These are phyloP conservation scores for Lepidonotus clava DNA, from an alignment of 2,888 invertebrate species.

Conservation along the genomic window DNA sequence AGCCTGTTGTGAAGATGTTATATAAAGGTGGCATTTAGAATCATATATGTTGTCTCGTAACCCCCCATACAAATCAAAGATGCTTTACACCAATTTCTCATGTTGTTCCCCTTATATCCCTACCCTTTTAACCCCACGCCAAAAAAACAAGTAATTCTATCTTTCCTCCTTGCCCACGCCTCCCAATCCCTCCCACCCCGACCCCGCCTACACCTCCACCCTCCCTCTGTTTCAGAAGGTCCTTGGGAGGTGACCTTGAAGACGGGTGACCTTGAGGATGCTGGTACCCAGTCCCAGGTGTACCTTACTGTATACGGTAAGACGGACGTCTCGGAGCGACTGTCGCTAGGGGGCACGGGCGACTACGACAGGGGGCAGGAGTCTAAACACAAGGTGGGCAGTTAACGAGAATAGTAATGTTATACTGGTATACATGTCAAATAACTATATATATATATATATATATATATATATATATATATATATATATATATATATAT, in stretches of 20 bases:
- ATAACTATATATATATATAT: not conserved
- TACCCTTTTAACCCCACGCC: too few relatives aligned
- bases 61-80: too few relatives aligned
- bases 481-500: not conserved
- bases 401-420: conserved; percentile 56
- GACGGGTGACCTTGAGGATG: conserved; percentile 72
- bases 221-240: conserved; percentile 10
- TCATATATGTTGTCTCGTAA: too few relatives aligned
- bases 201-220: too few relatives aligned
- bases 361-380: conserved; percentile 67
- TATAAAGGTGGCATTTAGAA: too few relatives aligned
- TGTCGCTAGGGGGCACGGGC: conserved; percentile 66
- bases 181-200: too few relatives aligned
- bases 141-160: too few relatives aligned
- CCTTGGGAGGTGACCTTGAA: conserved; percentile 67
- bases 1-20: too few relatives aligned
- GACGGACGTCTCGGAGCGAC: conserved; percentile 69
- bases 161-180: too few relatives aligned
- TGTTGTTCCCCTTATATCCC: too few relatives aligned
- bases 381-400: conserved; percentile 57
- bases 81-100: too few relatives aligned
- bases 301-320: conserved; percentile 74
- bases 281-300: conserved; percentile 72
- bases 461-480: not conserved
- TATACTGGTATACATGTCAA: not conserved